Conservation (phyloP, 2,888 invertebrate species). For the Hylaea fasciaria region DNA sequence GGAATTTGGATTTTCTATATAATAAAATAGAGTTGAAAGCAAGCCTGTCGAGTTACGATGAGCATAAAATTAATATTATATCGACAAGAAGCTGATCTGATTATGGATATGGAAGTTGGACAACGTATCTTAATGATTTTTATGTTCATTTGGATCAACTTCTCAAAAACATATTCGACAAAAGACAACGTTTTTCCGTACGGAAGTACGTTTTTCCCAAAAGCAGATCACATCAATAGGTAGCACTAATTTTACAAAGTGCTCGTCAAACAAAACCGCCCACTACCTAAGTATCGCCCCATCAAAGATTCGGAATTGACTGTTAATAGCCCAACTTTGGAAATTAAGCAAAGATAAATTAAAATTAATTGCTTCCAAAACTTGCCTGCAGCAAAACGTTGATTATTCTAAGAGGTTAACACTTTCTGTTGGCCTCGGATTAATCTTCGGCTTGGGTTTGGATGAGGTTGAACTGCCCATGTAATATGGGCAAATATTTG, state of each 20-base stretch:
- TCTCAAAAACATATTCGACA: no score
- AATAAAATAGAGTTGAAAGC: no score
- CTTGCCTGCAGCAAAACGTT: constrained; percentile 50
- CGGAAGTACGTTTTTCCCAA: background rate
- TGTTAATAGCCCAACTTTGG: constrained; percentile 74
- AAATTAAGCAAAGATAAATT: constrained; percentile 71
- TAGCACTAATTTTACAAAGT: background rate
- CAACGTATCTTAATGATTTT: no score
- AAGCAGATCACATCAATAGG: no score
- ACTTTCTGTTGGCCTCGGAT: constrained; percentile 44
- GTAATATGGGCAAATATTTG: background rate
- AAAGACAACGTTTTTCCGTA: no score
- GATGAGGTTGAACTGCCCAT: constrained; percentile 1
- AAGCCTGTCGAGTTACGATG: no score
- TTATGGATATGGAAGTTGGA: no score
- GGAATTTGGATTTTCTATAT: no score
- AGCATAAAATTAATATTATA: no score
- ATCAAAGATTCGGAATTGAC: constrained; percentile 60
- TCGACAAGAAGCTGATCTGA: no score
- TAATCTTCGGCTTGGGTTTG: constrained; percentile 38
- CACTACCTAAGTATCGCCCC: constrained; percentile 21
- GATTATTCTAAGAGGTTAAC: constrained; percentile 50
- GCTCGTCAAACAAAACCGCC: constrained; percentile 16
- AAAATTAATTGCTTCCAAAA: constrained; percentile 66
- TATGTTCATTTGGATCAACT: no score